Evolutionary conservation across 2,113 vertebrate species (phyloP).

Genomic region (Octodon degus): DNA sequence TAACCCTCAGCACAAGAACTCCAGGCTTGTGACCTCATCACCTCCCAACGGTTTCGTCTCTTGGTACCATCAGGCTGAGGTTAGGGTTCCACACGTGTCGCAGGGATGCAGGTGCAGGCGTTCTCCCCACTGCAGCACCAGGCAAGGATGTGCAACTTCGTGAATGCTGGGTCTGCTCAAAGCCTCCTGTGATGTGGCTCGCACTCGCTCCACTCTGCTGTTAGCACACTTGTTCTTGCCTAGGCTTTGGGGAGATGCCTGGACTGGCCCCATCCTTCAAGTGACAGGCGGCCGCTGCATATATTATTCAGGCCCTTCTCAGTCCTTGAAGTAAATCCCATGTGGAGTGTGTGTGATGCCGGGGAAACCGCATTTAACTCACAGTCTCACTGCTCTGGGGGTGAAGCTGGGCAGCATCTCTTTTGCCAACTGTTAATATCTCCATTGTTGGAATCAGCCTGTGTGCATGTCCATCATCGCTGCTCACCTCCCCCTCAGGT

Average conservation of each 20-base stretch:
- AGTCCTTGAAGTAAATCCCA: not conserved
- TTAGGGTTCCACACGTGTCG: not conserved
- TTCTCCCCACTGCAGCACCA: no score
- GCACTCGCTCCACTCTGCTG: not conserved
- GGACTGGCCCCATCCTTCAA: not conserved
- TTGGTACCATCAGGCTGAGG: not conserved
- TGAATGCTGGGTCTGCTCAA: not conserved
- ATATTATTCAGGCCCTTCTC: not conserved
- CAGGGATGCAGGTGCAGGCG: not conserved
- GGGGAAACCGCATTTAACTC: not conserved
- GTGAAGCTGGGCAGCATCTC: not conserved
- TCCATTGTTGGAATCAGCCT: not conserved
- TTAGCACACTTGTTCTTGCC: not conserved
- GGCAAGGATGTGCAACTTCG: fast-evolving
- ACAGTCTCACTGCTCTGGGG: not conserved
- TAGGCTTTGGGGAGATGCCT: not conserved
- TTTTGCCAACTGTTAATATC: no score
- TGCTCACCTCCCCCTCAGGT: not conserved
- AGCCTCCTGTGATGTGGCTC: not conserved
- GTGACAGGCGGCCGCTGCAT: no score
- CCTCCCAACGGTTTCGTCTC: not conserved
- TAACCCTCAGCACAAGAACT: not conserved
- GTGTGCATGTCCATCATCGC: no score
- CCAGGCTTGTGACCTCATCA: not conserved
- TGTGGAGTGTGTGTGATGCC: fast-evolving